These are phyloP conservation scores for Venustoraphidia nigricollis DNA, from an alignment of 2,888 invertebrate genomes.

Conservation along the genomic window DNA sequence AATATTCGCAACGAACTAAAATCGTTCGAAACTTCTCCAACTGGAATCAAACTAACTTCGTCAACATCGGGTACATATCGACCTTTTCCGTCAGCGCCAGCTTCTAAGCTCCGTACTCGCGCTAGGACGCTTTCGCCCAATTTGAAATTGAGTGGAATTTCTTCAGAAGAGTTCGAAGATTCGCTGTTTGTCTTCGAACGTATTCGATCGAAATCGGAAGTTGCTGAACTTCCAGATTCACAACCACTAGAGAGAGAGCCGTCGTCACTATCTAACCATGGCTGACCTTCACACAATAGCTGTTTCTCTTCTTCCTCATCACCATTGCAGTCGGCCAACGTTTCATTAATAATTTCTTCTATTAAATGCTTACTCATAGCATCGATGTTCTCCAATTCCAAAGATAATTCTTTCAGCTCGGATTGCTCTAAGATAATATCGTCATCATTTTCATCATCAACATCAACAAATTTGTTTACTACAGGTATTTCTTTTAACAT, in stretches of 20 bases:
- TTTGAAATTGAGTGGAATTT: conserved; percentile 22
- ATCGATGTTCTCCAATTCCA: conserved; percentile 1
- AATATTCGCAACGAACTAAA: conserved; percentile 29
- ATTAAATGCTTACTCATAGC: conserved; percentile 1
- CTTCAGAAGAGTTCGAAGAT: conserved; percentile 13
- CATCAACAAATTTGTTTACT: background rate
- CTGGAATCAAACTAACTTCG: conserved; percentile 27
- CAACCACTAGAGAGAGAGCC: conserved; percentile 68
- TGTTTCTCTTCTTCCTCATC: background rate
- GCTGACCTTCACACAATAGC: background rate
- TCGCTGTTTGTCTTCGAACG: background rate
- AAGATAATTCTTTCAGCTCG: background rate
- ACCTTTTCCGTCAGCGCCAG: conserved; percentile 16
- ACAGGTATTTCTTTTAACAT: background rate
- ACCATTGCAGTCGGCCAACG: background rate
- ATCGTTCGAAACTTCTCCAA: conserved; percentile 25
- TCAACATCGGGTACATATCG: conserved; percentile 20
- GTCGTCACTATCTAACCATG: conserved; percentile 46
- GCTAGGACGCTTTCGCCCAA: conserved; percentile 26
- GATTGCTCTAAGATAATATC: background rate
- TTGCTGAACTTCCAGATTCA: conserved; percentile 61
- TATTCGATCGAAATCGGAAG: conserved; percentile 34
- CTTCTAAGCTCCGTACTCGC: conserved; percentile 22
- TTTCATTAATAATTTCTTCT: conserved; percentile 1
- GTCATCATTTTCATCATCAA: background rate